Evolutionary conservation across 2,888 invertebrate genomes (phyloP).

Genomic region (Drosophila paracracens): DNA sequence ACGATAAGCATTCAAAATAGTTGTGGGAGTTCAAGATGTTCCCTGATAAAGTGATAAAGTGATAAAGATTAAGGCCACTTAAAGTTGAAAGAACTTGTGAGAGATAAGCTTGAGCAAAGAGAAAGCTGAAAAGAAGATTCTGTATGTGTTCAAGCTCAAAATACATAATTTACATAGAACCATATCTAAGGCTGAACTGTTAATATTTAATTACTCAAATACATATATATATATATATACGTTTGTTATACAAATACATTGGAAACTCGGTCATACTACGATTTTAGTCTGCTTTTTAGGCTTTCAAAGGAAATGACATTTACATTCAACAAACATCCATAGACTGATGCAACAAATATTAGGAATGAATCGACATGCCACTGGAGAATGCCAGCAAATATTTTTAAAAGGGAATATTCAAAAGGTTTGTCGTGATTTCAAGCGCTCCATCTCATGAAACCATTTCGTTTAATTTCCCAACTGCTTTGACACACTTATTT

Average conservation of each 20-base stretch:
- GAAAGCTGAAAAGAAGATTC: not conserved
- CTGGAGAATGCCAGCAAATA: not conserved
- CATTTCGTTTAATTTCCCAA: slow-evolving; percentile 20
- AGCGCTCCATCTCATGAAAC: not conserved
- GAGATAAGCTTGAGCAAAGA: not conserved
- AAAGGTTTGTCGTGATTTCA: slow-evolving; percentile 7
- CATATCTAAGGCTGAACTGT: not conserved
- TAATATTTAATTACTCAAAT: not conserved
- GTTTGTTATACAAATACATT: not conserved
- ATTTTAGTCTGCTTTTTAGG: not conserved
- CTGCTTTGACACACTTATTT: slow-evolving; percentile 32
- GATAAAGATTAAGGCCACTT: slow-evolving; percentile 2
- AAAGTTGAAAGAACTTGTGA: not conserved
- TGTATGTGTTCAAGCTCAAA: not conserved
- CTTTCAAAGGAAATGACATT: not conserved
- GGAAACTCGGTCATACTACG: not conserved
- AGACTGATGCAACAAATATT: not conserved
- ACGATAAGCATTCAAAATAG: slow-evolving; percentile 13
- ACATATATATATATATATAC: not conserved
- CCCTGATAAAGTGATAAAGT: slow-evolving; percentile 1
- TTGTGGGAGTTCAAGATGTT: not conserved
- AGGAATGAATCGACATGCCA: not conserved
- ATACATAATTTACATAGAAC: not conserved
- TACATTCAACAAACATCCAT: not conserved
- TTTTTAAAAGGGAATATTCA: not conserved